These are phyloP conservation scores for Ophioderma brevispina DNA, from an alignment of 35 echinoderm and acorn worm genomes.

Conservation along the genomic window DNA sequence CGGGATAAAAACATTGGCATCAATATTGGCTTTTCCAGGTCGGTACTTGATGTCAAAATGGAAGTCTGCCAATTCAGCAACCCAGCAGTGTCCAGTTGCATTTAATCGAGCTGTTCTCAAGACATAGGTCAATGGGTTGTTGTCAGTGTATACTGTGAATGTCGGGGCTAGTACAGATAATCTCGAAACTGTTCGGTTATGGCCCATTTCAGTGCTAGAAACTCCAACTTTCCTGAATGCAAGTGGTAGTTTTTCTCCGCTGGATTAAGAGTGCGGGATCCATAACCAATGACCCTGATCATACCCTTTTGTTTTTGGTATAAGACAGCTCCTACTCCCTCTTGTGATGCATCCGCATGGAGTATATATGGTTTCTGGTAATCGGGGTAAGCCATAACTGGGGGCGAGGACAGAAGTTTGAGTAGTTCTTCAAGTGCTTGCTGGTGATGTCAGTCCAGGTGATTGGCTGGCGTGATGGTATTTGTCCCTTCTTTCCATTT, in stretches of 20 bases:
- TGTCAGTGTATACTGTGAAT: slow-evolving; percentile 8
- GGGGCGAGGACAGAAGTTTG: too few relatives aligned
- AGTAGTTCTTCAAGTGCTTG: too few relatives aligned
- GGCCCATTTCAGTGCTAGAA: slow-evolving; percentile 49
- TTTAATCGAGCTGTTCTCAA: slow-evolving; percentile 58
- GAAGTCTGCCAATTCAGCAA: slow-evolving; percentile 17
- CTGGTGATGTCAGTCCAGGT: too few relatives aligned
- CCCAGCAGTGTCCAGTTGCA: slow-evolving; percentile 69
- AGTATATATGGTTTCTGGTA: slow-evolving; percentile 18
- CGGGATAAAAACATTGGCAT: slow-evolving; percentile 38
- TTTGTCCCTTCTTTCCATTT: too few relatives aligned
- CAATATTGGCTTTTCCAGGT: slow-evolving; percentile 35
- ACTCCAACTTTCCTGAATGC: slow-evolving; percentile 59
- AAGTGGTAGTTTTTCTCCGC: slow-evolving; percentile 56
- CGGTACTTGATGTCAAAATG: slow-evolving; percentile 36
- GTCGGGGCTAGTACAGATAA: slow-evolving; percentile 18
- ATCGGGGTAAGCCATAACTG: slow-evolving; percentile 24
- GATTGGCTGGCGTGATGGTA: too few relatives aligned
- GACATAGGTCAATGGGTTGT: slow-evolving; percentile 43
- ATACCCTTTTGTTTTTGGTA: slow-evolving; percentile 25
- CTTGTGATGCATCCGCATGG: slow-evolving; percentile 23
- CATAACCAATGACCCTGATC: slow-evolving; percentile 28
- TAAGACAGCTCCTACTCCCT: slow-evolving; percentile 10
- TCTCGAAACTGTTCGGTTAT: slow-evolving; percentile 30
- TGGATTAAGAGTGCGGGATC: slow-evolving; percentile 21